Conservation (phyloP, 53 echinoderm and acorn worm genomes). For the Echinometra lucunter region DNA sequence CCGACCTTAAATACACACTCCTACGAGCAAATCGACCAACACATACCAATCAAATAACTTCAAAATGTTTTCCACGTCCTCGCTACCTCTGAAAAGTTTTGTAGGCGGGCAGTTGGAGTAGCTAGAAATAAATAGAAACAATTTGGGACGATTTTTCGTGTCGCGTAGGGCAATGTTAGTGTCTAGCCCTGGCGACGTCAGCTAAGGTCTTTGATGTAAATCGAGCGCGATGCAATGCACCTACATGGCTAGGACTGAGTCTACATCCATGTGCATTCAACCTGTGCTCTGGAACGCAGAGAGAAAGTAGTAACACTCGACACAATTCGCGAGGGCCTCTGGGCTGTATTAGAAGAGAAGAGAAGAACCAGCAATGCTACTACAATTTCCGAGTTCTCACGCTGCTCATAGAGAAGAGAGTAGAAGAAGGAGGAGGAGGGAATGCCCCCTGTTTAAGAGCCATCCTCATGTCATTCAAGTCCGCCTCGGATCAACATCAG, state of each 20-base stretch:
- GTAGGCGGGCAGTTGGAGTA: background rate
- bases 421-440: slow-evolving; percentile 7
- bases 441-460: slow-evolving; percentile 59
- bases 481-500: slow-evolving; percentile 23
- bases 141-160: background rate
- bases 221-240: background rate
- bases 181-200: slow-evolving; percentile 48
- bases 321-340: slow-evolving; percentile 57
- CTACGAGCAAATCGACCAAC: background rate
- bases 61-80: slow-evolving; percentile 41
- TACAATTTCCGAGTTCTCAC: slow-evolving; percentile 65
- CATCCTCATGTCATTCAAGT: slow-evolving; percentile 49
- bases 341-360: slow-evolving; percentile 44
- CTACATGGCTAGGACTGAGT: slow-evolving; percentile 38
- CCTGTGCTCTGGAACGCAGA: background rate
- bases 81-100: background rate
- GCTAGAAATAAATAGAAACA: background rate
- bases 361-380: slow-evolving; percentile 46
- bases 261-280: slow-evolving; percentile 69
- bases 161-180: slow-evolving; percentile 10
- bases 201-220: slow-evolving; percentile 48
- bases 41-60: slow-evolving; percentile 62
- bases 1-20: slow-evolving; percentile 57
- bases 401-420: slow-evolving; percentile 49
- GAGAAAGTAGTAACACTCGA: slow-evolving; percentile 22